These are phyloP conservation scores for Columba guinea DNA, from an alignment of 2,797 vertebrate species.

Conservation along the genomic window DNA sequence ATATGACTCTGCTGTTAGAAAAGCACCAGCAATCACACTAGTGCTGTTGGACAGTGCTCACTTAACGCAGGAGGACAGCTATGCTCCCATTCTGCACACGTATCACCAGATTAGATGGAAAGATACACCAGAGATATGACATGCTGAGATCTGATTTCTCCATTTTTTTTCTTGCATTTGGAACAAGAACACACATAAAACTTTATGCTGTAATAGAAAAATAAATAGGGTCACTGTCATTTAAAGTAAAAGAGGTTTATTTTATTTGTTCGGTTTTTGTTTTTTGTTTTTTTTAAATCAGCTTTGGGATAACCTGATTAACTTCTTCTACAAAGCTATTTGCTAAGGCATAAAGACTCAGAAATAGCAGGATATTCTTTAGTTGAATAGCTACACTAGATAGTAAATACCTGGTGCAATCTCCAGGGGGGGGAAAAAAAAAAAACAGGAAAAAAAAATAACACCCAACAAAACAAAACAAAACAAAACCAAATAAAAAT, in stretches of 20 bases:
- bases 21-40: not conserved
- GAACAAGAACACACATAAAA: not conserved
- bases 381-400: not conserved
- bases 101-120: conserved; percentile 1
- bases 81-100: not conserved
- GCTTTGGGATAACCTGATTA: not conserved
- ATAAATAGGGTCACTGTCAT: not conserved
- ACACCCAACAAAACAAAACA: too few species aligned
- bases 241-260: not conserved
- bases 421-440: not conserved
- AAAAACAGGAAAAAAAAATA: not conserved
- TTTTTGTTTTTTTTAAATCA: not conserved
- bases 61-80: not conserved
- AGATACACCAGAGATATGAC: not conserved
- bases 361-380: not conserved
- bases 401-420: not conserved
- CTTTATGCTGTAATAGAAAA: not conserved
- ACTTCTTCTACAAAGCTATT: not conserved
- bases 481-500: too few species aligned
- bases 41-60: not conserved
- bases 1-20: not conserved
- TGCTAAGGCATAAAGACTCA: not conserved
- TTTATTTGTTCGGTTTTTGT: not conserved
- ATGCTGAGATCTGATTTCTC: not conserved
- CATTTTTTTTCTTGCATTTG: not conserved